phyloP scores from a whole-genome alignment of 1,140 invertebrate species.

The Ceratitis capitata region DNA sequence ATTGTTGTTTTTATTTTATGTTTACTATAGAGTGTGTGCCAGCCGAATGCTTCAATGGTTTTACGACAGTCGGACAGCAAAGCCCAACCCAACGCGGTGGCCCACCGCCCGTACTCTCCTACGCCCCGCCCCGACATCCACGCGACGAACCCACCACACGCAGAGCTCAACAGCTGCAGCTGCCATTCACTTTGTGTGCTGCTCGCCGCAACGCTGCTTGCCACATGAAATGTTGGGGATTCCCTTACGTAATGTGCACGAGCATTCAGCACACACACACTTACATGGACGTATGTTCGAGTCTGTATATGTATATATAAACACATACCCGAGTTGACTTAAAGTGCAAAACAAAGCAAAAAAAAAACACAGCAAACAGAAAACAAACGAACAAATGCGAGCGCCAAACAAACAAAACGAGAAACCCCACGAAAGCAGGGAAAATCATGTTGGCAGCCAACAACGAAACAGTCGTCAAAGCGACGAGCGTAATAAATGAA shows the following conservation, averaged over 20 bases:
- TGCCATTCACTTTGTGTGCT: constrained; percentile 12
- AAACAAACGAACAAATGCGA: constrained; percentile 13
- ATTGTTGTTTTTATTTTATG: not conserved
- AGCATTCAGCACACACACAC: not conserved
- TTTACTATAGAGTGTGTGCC: not conserved
- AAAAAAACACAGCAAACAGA: not conserved
- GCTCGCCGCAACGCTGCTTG: not conserved
- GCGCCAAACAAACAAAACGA: constrained; percentile 26
- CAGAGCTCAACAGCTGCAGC: not conserved
- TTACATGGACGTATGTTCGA: too few relatives aligned
- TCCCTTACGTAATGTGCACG: constrained; percentile 28
- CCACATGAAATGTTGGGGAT: constrained; percentile 29
- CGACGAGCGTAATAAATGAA: not conserved
- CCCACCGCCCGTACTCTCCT: too few relatives aligned
- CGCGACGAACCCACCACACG: not conserved
- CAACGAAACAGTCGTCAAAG: not conserved
- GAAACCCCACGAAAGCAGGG: constrained; percentile 17
- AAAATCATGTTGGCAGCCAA: not conserved
- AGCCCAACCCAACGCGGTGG: not conserved
- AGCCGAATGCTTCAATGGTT: constrained; percentile 1
- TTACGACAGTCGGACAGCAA: not conserved
- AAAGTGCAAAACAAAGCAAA: too few relatives aligned
- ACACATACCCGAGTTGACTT: too few relatives aligned
- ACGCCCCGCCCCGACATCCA: not conserved
- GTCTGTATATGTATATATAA: not conserved